Evolutionary conservation across 2,888 invertebrate species (phyloP).

Genomic region (Hydrotaea diabolus): DNA sequence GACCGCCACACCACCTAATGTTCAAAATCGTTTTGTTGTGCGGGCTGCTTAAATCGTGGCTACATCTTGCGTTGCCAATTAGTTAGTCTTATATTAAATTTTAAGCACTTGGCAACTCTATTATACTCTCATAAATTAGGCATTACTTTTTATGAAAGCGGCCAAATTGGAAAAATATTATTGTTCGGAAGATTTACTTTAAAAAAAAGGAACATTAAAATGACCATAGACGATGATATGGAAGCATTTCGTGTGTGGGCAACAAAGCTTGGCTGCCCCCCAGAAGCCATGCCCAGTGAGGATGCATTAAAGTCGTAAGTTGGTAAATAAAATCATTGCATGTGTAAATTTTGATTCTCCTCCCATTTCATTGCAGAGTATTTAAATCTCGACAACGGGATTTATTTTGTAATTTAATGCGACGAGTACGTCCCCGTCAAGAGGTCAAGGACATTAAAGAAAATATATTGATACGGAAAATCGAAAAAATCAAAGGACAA

Average conservation of each 20-base stretch:
- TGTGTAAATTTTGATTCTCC: neutral
- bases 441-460: conserved; percentile 75
- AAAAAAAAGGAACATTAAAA: too few species aligned
- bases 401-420: conserved; percentile 75
- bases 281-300: conserved; percentile 74
- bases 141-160: conserved; percentile 6
- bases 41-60: too few species aligned
- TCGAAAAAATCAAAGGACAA: conserved; percentile 74
- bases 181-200: too few species aligned
- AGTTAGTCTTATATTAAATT: too few species aligned
- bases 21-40: too few species aligned
- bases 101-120: too few species aligned
- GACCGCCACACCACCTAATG: too few species aligned
- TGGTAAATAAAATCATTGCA: neutral
- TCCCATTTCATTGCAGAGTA: conserved; percentile 71
- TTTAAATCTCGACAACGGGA: conserved; percentile 77
- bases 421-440: conserved; percentile 76
- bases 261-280: conserved; percentile 75
- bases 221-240: conserved; percentile 72
- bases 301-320: conserved; percentile 78
- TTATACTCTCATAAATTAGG: too few species aligned
- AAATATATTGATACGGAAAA: conserved; percentile 76
- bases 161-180: conserved; percentile 1
- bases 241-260: conserved; percentile 76
- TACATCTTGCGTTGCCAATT: too few species aligned